Evolutionary conservation across 37 sponge, comb jelly and placozoan genomes (phyloP).

Genomic region (Ianthella basta): DNA sequence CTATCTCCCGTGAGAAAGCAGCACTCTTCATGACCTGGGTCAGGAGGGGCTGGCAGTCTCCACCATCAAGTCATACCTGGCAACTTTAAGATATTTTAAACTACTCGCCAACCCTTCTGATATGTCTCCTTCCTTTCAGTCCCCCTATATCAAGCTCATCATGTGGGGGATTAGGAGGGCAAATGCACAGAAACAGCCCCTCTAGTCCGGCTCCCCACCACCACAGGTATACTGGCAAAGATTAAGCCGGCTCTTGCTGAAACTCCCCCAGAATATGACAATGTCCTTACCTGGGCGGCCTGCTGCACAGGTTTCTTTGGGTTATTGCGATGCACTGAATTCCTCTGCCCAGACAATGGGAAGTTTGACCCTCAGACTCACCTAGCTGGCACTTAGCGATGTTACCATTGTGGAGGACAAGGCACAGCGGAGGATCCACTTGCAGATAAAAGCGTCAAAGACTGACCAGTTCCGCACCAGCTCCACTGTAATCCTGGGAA

Average conservation of each 20-base stretch:
- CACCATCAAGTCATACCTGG: conserved; percentile 35
- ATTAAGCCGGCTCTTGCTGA: neutral
- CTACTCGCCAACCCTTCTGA: neutral
- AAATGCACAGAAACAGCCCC: neutral
- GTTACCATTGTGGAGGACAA: too few relatives aligned
- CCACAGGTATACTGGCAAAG: neutral
- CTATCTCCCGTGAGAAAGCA: conserved; percentile 21
- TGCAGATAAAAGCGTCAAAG: too few relatives aligned
- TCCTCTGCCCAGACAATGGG: too few relatives aligned
- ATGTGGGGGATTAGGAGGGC: neutral
- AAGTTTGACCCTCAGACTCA: too few relatives aligned
- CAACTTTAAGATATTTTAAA: conserved; percentile 35
- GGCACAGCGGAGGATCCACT: too few relatives aligned
- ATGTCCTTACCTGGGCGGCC: neutral
- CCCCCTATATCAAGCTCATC: neutral
- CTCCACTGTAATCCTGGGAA: too few relatives aligned
- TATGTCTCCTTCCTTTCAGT: neutral
- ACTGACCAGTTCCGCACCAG: too few relatives aligned
- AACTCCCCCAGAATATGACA: neutral
- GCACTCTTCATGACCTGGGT: conserved; percentile 33
- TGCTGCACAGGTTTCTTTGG: too few relatives aligned
- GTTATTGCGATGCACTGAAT: too few relatives aligned
- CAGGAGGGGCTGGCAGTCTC: neutral
- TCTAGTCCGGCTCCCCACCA: neutral
- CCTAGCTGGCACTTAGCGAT: too few relatives aligned